phyloP scores from a whole-genome alignment of 2,113 vertebrate species.

The Lepus timidus region DNA sequence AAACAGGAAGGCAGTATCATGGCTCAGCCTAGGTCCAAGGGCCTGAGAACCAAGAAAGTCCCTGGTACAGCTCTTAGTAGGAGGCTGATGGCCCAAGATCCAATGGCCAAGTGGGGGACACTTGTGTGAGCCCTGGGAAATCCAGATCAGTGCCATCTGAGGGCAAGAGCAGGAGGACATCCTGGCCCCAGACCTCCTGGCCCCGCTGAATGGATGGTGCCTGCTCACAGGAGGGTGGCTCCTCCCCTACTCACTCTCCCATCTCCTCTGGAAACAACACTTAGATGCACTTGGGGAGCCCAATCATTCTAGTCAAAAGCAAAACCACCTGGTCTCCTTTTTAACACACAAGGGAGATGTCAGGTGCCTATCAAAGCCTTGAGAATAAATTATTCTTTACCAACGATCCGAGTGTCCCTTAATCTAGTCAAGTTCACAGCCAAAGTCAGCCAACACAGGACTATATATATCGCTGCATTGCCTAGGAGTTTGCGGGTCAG shows the following conservation, averaged over 20 bases:
- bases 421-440: neutral
- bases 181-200: neutral
- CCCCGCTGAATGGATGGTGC: neutral
- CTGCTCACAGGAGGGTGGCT: neutral
- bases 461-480: neutral
- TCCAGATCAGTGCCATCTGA: neutral
- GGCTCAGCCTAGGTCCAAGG: neutral
- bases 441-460: neutral
- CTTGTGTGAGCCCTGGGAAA: neutral
- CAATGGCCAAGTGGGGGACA: too few species aligned
- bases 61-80: too few species aligned
- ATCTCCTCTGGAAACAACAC: neutral
- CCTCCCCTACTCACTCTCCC: neutral
- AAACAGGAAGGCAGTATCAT: rapidly evolving
- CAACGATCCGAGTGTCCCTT: too few species aligned
- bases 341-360: neutral
- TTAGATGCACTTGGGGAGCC: neutral
- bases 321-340: neutral
- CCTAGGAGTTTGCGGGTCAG: neutral
- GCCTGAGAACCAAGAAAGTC: neutral
- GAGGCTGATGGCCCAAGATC: neutral
- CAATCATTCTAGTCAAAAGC: neutral
- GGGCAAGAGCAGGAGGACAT: too few species aligned
- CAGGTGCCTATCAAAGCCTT: neutral
- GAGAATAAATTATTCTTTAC: too few species aligned